Conservation (phyloP, 2,113 vertebrate species). For the Bombycilla garrulus region DNA sequence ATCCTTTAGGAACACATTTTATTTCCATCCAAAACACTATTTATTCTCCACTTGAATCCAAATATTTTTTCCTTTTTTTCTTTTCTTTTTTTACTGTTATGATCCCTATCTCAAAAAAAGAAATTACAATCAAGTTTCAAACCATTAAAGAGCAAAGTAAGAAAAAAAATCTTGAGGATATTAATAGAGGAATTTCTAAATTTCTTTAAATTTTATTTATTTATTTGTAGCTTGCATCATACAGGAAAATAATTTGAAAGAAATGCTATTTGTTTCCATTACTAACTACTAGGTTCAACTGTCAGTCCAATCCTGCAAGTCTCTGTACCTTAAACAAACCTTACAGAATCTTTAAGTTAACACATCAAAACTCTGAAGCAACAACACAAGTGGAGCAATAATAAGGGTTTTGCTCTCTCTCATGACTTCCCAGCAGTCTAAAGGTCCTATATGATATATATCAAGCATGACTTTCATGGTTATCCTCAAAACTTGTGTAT, state of each 20-base stretch:
- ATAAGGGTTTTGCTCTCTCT: background rate
- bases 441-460: background rate
- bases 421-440: background rate
- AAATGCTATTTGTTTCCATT: background rate
- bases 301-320: background rate
- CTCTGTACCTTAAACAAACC: background rate
- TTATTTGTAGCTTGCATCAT: background rate
- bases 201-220: background rate
- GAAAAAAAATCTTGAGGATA: background rate
- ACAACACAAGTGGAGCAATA: background rate
- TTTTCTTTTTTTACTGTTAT: background rate
- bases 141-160: background rate
- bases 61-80: background rate
- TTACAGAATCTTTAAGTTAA: background rate
- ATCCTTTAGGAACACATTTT: background rate
- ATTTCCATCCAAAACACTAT: background rate
- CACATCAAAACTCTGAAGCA: background rate
- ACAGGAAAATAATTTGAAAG: background rate
- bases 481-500: conserved; percentile 16
- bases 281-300: background rate
- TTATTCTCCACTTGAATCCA: background rate
- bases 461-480: conserved; percentile 1
- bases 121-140: background rate
- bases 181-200: background rate
- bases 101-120: background rate